Conservation (phyloP, 2,888 invertebrate species). For the Boloria selene region DNA sequence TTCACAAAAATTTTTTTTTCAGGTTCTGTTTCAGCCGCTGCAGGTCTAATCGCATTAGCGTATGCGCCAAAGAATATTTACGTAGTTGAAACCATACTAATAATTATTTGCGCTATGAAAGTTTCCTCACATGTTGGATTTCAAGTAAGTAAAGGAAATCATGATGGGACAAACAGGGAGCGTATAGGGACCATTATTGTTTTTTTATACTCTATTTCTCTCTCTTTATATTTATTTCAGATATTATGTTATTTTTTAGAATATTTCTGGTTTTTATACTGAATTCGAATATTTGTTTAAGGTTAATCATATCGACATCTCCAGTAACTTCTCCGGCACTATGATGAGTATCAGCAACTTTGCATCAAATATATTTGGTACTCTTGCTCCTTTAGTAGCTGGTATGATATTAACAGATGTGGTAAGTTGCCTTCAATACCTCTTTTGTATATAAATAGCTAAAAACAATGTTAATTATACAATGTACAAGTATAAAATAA, state of each 20-base stretch:
- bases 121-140: slow-evolving; percentile 84
- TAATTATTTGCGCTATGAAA: slow-evolving; percentile 84
- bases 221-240: not conserved
- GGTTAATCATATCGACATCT: slow-evolving; percentile 91
- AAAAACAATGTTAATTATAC: too few species aligned
- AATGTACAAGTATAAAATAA: too few species aligned
- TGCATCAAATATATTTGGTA: slow-evolving; percentile 86
- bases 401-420: slow-evolving; percentile 86
- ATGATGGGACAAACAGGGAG: too few species aligned
- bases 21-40: slow-evolving; percentile 81
- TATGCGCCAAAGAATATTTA: slow-evolving; percentile 75
- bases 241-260: not conserved
- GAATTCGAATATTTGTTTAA: slow-evolving; percentile 47
- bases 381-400: slow-evolving; percentile 87
- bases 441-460: not conserved
- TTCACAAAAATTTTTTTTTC: slow-evolving; percentile 43
- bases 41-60: slow-evolving; percentile 81
- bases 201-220: not conserved
- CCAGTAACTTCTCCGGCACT: slow-evolving; percentile 91
- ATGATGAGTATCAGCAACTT: slow-evolving; percentile 92
- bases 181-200: too few species aligned
- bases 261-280: too few species aligned
- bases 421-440: slow-evolving; percentile 70
- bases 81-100: slow-evolving; percentile 80
- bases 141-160: slow-evolving; percentile 66